Evolutionary conservation across 1,140 invertebrate species (phyloP), one percentile per base, ranked within the genome.

Genomic region (Charaxes varanes): DNA sequence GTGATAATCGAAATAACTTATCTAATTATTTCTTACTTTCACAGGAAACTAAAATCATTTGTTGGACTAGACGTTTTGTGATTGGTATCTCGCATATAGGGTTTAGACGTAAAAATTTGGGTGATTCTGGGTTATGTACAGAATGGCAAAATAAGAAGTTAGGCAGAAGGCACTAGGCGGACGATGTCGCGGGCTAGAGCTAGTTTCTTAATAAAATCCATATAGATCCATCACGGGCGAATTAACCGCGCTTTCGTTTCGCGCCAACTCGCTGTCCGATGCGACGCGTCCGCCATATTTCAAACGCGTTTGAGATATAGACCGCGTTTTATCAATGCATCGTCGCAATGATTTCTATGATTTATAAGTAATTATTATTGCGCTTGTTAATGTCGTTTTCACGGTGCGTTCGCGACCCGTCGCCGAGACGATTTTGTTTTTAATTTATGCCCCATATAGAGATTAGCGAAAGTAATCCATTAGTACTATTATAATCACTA

Each of bases 341-440:
- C 78, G 74, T 79, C 74, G 74, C 66, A 61, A 62, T 76, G 66
- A 78, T 74, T 69, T 64, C 59, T 62, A 77, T 79, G 78, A 82
- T 79, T 78, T 78, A 80, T 82, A 73, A 65, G 55, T 72, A 82
- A 80, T 82, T 80, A 80, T 82, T 76, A 77, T 77, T 72, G 62
- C 64, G 60, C 58, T 71, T 67, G 73, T 77, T 77, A 81, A 81
- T 71, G 70, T 64, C 64, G 53, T 67, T 73, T 77, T 69, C 71
- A 68, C 67, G 73, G 65, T 47, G 60, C 69, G 65, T 80, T 69
- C 63, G 47, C 61, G 52, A 33, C 46, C n/a, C 50, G 65, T 74
- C 69, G 53, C 34, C 32, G 36, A 55, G 66, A 54, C 48, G 47
- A 72, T 82, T 72, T 71, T 53, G 41, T 64, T 67, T 67, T 65